Percentiles rank a stretch among this genome's conserved stretches.
phyloP scores from a whole-genome alignment of 2,888 invertebrate genomes.

The Cryptus armator region DNA sequence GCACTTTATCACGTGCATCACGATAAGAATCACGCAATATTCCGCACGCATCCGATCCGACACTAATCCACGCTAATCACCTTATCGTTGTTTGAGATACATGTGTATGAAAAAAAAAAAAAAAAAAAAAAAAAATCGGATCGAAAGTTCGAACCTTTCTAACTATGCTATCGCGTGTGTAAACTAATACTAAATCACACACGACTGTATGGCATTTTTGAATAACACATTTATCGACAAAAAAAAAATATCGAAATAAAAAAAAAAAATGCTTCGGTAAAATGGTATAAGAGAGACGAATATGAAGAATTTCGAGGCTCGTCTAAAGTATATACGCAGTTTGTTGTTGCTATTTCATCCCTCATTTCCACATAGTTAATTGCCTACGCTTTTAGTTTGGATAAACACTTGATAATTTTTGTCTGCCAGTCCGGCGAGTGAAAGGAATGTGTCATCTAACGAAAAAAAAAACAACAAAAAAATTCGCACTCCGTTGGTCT shows the following conservation, averaged over 20 bases:
- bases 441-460: neutral
- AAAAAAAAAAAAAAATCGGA: constrained; percentile 16
- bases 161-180: constrained; percentile 8
- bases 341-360: neutral
- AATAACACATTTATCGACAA: neutral
- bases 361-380: neutral
- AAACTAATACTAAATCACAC: neutral
- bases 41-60: constrained; percentile 19
- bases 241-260: neutral
- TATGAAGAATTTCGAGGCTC: constrained; percentile 24
- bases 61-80: constrained; percentile 52
- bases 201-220: neutral
- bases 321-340: constrained; percentile 23
- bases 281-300: constrained; percentile 27
- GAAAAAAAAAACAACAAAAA: neutral
- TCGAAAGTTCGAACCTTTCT: neutral
- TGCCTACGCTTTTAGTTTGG: neutral
- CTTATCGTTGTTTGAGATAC: constrained; percentile 25
- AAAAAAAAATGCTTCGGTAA: neutral
- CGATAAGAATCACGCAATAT: constrained; percentile 26
- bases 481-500: constrained; percentile 42
- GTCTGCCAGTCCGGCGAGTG: neutral
- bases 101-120: constrained; percentile 11
- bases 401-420: neutral
- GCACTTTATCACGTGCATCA: constrained; percentile 9